Evolutionary conservation across 37 sponge, comb jelly and placozoan species (phyloP).

Genomic region (Ephydatia muelleri): DNA sequence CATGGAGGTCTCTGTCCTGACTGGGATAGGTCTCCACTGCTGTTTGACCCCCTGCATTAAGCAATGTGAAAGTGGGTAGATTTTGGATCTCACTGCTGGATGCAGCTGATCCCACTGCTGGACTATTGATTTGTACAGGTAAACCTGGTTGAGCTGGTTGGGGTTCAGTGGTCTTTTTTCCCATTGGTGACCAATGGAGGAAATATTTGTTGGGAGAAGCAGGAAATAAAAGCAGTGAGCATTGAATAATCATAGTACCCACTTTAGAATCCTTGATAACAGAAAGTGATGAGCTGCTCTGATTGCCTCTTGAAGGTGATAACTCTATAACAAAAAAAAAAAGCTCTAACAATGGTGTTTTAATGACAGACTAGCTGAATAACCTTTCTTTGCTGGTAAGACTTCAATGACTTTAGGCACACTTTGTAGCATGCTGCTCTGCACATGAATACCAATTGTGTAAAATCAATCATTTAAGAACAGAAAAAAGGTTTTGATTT

Average conservation of each 20-base stretch:
- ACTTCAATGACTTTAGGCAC: background rate
- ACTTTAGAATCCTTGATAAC: background rate
- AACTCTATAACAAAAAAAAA: background rate
- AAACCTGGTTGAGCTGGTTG: background rate
- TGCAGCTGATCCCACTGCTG: background rate
- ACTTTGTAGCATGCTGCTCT: background rate
- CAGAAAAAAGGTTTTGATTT: too few species aligned
- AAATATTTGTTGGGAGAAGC: too few species aligned
- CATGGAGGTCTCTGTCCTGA: background rate
- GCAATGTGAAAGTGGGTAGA: background rate
- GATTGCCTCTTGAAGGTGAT: background rate
- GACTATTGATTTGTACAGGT: background rate
- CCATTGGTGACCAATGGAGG: too few species aligned
- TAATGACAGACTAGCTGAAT: background rate
- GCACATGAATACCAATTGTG: background rate
- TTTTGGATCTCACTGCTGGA: background rate
- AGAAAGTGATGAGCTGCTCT: background rate
- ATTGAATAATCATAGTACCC: background rate
- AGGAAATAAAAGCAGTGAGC: too few species aligned
- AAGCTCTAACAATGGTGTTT: background rate
- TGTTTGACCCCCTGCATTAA: background rate
- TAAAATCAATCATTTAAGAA: too few species aligned
- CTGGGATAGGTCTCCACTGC: background rate
- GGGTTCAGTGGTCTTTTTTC: conserved; percentile 16
- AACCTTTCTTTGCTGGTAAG: background rate